phyloP scores from a whole-genome alignment of 2,888 invertebrate genomes.

The Argyra leucocephala region DNA sequence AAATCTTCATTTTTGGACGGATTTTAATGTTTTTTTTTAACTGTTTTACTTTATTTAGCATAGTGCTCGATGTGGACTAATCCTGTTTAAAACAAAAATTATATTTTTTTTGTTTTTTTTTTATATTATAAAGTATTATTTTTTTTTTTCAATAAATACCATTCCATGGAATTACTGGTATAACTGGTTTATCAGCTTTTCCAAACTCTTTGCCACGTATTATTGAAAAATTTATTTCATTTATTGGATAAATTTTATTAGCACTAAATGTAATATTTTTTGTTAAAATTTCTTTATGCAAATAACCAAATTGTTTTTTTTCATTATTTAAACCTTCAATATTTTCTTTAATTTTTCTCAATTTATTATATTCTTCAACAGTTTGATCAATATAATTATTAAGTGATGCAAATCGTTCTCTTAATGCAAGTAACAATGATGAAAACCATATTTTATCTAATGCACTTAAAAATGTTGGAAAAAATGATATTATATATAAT shows the following conservation, averaged over 20 bases:
- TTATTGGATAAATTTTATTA: not conserved
- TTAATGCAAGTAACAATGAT: conserved; percentile 34
- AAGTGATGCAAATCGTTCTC: conserved; percentile 32
- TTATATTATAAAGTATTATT: too few species aligned
- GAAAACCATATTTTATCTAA: conserved; percentile 43
- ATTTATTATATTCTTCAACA: conserved; percentile 9
- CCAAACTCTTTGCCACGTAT: not conserved
- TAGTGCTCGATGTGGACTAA: too few species aligned
- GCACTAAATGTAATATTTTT: not conserved
- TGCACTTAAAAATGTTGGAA: conserved; percentile 38
- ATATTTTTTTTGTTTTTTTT: too few species aligned
- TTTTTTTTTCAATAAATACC: too few species aligned
- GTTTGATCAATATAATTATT: conserved; percentile 11
- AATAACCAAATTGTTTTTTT: not conserved
- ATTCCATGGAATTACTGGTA: conserved; percentile 7
- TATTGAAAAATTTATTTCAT: not conserved
- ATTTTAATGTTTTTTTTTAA: too few species aligned
- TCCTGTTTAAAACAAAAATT: too few species aligned
- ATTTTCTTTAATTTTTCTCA: conserved; percentile 8
- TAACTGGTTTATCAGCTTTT: not conserved
- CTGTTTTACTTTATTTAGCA: too few species aligned
- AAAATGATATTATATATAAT: conserved; percentile 34
- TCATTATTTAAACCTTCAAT: conserved; percentile 2
- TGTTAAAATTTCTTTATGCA: conserved; percentile 7
- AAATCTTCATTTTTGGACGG: too few species aligned